A percentile compares a stretch with the other conserved stretches of the same genome.
These are phyloP conservation scores for Riptortus pedestris DNA, from an alignment of 1,140 invertebrate species.

Conservation along the genomic window DNA sequence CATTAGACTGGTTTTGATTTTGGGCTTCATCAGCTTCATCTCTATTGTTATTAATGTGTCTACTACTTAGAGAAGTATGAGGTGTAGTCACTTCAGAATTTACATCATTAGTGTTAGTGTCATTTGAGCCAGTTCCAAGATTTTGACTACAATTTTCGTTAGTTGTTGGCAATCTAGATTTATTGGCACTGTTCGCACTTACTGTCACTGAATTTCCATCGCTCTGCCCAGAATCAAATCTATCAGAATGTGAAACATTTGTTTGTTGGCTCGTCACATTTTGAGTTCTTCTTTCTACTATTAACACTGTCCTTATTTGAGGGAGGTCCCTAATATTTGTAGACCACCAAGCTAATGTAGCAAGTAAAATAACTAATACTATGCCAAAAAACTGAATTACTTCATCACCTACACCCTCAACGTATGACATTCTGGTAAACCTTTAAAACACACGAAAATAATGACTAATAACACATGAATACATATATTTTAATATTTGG, in stretches of 20 bases:
- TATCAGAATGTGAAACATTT: neutral
- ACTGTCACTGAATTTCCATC: neutral
- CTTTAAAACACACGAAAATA: no score
- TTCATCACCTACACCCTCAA: slow-evolving; percentile 74
- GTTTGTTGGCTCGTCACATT: slow-evolving; percentile 33
- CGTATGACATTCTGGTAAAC: slow-evolving; percentile 50
- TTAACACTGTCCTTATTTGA: slow-evolving; percentile 41
- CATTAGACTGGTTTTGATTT: neutral
- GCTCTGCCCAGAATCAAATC: neutral
- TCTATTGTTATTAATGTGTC: neutral
- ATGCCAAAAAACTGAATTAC: slow-evolving; percentile 59
- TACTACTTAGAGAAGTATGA: neutral
- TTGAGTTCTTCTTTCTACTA: slow-evolving; percentile 37
- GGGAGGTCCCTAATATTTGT: slow-evolving; percentile 44
- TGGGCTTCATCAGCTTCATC: neutral
- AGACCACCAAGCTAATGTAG: slow-evolving; percentile 59
- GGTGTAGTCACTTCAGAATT: neutral
- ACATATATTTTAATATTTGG: no score
- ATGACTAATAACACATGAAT: no score
- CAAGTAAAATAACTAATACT: slow-evolving; percentile 49
- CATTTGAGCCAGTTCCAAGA: no score
- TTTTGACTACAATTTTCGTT: no score
- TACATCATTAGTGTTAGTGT: neutral
- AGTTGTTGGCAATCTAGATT: neutral
- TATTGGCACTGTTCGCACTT: neutral